phyloP scores from a whole-genome alignment of 2,113 vertebrate species.

The Osmerus mordax region DNA sequence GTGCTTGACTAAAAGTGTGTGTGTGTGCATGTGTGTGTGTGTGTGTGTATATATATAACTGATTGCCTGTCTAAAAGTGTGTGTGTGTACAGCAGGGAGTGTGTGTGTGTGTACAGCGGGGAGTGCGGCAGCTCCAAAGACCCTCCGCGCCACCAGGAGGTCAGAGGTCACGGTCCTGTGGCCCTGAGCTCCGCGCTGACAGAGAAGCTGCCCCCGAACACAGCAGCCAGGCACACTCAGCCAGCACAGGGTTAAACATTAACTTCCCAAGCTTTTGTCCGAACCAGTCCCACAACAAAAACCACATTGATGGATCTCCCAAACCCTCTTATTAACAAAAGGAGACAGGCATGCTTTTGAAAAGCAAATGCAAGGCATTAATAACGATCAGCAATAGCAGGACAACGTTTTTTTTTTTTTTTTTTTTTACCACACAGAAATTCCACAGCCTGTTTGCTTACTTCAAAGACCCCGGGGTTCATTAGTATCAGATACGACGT shows the following conservation, averaged over 20 bases:
- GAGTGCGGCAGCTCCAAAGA: no score
- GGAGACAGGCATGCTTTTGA: slow-evolving; percentile 28
- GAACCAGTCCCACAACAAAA: slow-evolving; percentile 36
- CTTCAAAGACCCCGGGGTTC: slow-evolving; percentile 46
- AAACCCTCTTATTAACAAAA: slow-evolving; percentile 31
- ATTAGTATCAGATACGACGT: slow-evolving; percentile 48
- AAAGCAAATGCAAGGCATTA: slow-evolving; percentile 44
- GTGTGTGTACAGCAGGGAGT: no score
- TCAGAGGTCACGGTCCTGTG: no score
- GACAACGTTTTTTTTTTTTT: slow-evolving; percentile 25
- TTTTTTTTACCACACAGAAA: slow-evolving; percentile 24
- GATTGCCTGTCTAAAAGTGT: no score
- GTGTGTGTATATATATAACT: no score
- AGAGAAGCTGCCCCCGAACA: no score
- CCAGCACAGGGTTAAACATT: slow-evolving; percentile 43
- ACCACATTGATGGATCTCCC: slow-evolving; percentile 51
- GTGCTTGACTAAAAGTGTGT: background rate
- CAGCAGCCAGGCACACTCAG: no score
- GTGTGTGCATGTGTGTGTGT: background rate
- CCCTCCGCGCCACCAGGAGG: no score
- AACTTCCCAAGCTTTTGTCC: slow-evolving; percentile 47
- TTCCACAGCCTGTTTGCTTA: slow-evolving; percentile 36
- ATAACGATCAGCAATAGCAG: slow-evolving; percentile 43
- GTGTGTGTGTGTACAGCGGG: no score
- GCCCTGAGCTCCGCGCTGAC: no score